Base-by-base conservation (phyloP, 2,113 vertebrate genomes). In the Cinclus cinclus region DNA sequence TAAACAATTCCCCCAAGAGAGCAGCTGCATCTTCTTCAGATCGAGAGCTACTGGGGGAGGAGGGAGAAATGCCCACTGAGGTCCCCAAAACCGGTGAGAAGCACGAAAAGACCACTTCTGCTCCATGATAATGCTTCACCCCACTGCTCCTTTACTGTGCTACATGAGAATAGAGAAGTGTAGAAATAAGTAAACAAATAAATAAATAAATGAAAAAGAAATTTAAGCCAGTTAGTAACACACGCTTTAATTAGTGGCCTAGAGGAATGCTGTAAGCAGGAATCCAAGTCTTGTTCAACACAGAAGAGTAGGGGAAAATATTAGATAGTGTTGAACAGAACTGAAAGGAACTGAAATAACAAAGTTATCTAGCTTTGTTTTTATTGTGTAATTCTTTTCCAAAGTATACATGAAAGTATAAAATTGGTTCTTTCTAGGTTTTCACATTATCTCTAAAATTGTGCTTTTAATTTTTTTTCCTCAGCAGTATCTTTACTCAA, bases 1-100 rank as follows among this genome's bases (percentile, higher is more conserved):
- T 87, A 96, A 96, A 96, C 93, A 97, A 95, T 96, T 94, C 75
- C 65, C 71, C 37, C 41, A 62, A 93, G 84, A 93, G 82, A 97
- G 86, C 96, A 98, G 96, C 97, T 97, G 96, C 92, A 89, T 84
- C 70, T 90, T 94, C 92, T 58, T 89, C 62, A 77, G 82, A 81
- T 60, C 2, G 1, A 31, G 56, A 96, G 81, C 83, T 22, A 59
- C 46, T 5, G 21, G 11, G 21, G 35, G 24, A 52, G 62, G 28
- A 58, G 46, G 63, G 37, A 84, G 16, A 56, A 94, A 91, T 69
- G 37, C 23, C 30, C 58, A 71, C 3, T 1, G 1, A 33, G 2
- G n/a, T 89, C 37, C 53, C 69, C 77, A 41, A 58, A 87, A 63
- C 31, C 53, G 65, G 53, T 4, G 3, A 65, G 13, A 64, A 77